These are phyloP conservation scores for Australoheros scitulus DNA, from an alignment of 2,113 vertebrate species.

Conservation along the genomic window DNA sequence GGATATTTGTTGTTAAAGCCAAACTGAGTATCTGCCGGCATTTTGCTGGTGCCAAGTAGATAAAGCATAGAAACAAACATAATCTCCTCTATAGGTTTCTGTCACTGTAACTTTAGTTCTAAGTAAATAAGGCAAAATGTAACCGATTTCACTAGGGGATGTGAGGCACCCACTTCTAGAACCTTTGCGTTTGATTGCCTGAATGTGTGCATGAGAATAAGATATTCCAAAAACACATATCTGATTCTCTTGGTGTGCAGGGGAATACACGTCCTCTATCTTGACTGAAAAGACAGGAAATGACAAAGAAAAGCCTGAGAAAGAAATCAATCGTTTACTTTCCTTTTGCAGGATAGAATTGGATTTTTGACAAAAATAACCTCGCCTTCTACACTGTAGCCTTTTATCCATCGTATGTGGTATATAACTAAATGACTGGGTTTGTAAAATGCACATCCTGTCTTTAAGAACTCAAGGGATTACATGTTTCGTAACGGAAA, in stretches of 20 bases:
- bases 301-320: slow-evolving; percentile 35
- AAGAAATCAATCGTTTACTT: slow-evolving; percentile 57
- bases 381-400: neutral
- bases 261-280: slow-evolving; percentile 31
- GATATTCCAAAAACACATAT: slow-evolving; percentile 60
- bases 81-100: neutral
- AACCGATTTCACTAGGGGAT: slow-evolving; percentile 1
- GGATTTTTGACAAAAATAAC: slow-evolving; percentile 51
- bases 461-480: neutral
- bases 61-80: slow-evolving; percentile 7
- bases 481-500: neutral
- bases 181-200: slow-evolving; percentile 21
- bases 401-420: neutral
- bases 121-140: slow-evolving; percentile 4
- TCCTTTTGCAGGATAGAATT: slow-evolving; percentile 48
- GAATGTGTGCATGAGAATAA: slow-evolving; percentile 13
- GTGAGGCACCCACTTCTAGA: neutral
- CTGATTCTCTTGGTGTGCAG: slow-evolving; percentile 30
- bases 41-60: neutral
- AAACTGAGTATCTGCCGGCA: neutral
- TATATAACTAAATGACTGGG: neutral
- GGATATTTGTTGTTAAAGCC: neutral
- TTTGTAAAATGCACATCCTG: neutral
- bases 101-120: slow-evolving; percentile 5
- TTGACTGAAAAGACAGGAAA: slow-evolving; percentile 38